Percentiles rank a stretch among this genome's conserved stretches.
Conservation (phyloP, 2,888 invertebrate genomes). For the Baronia brevicornis region DNA sequence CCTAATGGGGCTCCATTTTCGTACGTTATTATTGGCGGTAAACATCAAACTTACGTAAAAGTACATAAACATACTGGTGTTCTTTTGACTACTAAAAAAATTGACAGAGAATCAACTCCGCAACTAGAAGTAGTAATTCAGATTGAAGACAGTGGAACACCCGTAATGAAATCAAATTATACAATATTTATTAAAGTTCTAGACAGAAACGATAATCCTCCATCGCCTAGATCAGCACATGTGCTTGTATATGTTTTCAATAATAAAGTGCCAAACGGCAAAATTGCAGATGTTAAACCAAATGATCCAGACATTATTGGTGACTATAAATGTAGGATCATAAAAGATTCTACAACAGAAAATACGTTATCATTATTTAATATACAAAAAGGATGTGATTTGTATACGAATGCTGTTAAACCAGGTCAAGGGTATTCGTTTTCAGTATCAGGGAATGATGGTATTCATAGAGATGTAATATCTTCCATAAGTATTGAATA, state of each 20-base stretch:
- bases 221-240: constrained; percentile 87
- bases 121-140: constrained; percentile 84
- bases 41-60: constrained; percentile 83
- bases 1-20: constrained; percentile 94
- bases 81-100: constrained; percentile 83
- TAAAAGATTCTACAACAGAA: constrained; percentile 80
- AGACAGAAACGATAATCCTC: constrained; percentile 95
- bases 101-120: constrained; percentile 89
- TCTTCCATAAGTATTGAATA: constrained; percentile 91
- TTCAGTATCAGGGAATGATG: constrained; percentile 91
- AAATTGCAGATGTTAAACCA: constrained; percentile 93
- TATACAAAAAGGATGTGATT: constrained; percentile 86
- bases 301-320: constrained; percentile 94
- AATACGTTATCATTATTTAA: constrained; percentile 75
- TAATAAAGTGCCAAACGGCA: constrained; percentile 83
- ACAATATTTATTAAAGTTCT: constrained; percentile 83
- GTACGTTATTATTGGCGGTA: constrained; percentile 86
- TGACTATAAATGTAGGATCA: constrained; percentile 89
- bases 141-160: constrained; percentile 91
- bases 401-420: constrained; percentile 83
- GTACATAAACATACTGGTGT: constrained; percentile 88
- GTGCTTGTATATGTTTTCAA: constrained; percentile 87
- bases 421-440: constrained; percentile 85
- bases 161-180: constrained; percentile 88
- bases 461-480: constrained; percentile 88